Percentiles rank a stretch among this genome's conserved stretches.
Evolutionary conservation across 2,113 vertebrate genomes (phyloP).

Genomic region (Elanoides forficatus): DNA sequence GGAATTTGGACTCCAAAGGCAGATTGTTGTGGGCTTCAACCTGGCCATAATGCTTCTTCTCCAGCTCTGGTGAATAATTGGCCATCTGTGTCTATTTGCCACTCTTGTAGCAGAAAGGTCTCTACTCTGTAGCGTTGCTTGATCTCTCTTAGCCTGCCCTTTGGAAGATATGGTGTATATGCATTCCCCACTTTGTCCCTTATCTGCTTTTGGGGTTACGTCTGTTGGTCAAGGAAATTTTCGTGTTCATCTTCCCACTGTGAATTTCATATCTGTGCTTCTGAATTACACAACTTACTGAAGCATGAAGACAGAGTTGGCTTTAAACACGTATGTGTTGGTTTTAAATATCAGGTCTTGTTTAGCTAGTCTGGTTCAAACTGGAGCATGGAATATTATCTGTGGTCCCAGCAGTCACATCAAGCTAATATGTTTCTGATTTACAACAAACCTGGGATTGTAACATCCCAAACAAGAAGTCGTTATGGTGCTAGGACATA

Average conservation of each 20-base stretch:
- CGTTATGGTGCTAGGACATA: background rate
- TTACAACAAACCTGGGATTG: background rate
- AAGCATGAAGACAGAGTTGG: background rate
- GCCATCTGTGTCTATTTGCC: background rate
- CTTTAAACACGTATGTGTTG: background rate
- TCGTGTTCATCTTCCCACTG: background rate
- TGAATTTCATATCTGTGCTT: background rate
- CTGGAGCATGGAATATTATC: background rate
- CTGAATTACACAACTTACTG: background rate
- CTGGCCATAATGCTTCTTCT: background rate
- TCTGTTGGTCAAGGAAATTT: background rate
- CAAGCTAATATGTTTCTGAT: background rate
- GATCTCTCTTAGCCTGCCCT: background rate
- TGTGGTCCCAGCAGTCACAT: background rate
- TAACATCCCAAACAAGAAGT: background rate
- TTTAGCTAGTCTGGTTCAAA: background rate
- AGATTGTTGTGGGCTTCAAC: background rate
- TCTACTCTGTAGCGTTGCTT: background rate
- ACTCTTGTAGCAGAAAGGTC: background rate
- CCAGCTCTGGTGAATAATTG: background rate
- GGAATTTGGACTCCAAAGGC: background rate
- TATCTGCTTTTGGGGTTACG: background rate
- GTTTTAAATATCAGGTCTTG: background rate
- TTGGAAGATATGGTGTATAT: accelerated
- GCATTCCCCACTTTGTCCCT: background rate